Base-by-base conservation (phyloP, 92 coral and sea anemone genomes). In the Actinernus sp. region DNA sequence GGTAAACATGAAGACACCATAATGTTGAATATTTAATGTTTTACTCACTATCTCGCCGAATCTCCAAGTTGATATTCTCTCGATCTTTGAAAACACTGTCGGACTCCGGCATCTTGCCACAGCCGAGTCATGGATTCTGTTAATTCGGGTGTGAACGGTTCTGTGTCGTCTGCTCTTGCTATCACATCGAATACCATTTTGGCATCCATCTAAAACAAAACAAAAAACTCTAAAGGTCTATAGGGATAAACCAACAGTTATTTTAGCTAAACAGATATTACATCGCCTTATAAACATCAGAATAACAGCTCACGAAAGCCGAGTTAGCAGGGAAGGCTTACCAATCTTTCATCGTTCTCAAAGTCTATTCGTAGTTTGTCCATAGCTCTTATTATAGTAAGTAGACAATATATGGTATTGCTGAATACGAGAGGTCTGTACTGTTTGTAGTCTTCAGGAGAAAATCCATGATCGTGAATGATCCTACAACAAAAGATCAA, bases 391-490 rank as follows among this genome's bases (percentile, higher is more conserved):
- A 95, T 95, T 50, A 95, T 95, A 8, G 90, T 92, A 26, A 95
- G 88, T 68, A 95, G 56, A 25, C 95, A 91, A 80, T 92, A 91
- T 52, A 95, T 95, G 28, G 97, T 78, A 70, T 95, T 95, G 67
- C 99, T 89, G 60, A 64, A 87, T 33, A 95, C 97, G 12, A 91
- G 64, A 4, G 99, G 99, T 64, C 88, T 95, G 80, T 91, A 91
- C 86, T 95, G 97, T 44, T 68, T 84, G 83, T 95, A 95, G 64
- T 95, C 99, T 61, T 95, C 97, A 38, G 97, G 80, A 25, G 95
- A 83, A 68, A 95, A 95, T 51, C 99, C 99, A 78, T 91, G 90
- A 73, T 95, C 99, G 78, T 95, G 99, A 65, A 95, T 95, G 74
- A 95, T 95, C 86, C 99, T 95, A 60, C 28, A 81, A 51, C 51